A percentile compares a stretch with the other conserved stretches of the same genome.
Evolutionary conservation across 2,888 invertebrate genomes (phyloP).

Genomic region (Drosophila antonietae): DNA sequence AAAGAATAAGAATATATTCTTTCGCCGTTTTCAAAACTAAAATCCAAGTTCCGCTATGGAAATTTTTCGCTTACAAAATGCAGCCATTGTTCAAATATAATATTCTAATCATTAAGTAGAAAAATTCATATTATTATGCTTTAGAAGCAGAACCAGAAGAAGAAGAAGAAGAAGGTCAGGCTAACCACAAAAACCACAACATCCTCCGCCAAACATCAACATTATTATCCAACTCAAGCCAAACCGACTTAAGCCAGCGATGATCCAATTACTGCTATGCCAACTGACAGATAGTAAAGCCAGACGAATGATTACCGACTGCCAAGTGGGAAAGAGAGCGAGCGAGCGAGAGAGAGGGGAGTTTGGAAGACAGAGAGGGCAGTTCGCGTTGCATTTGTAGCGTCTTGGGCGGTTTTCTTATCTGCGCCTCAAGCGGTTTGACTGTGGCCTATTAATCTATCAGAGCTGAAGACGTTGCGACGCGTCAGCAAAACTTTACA

Average conservation of each 20-base stretch:
- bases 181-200: slow-evolving; percentile 72
- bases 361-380: background rate
- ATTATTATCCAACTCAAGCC: background rate
- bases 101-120: slow-evolving; percentile 28
- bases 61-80: background rate
- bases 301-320: slow-evolving; percentile 35
- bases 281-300: slow-evolving; percentile 44
- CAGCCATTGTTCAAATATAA: background rate
- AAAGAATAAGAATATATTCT: too few relatives aligned
- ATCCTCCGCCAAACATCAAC: slow-evolving; percentile 47
- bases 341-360: background rate
- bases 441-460: slow-evolving; percentile 77
- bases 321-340: background rate
- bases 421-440: slow-evolving; percentile 38
- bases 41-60: background rate
- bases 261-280: slow-evolving; percentile 53
- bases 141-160: background rate
- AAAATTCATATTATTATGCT: background rate
- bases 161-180: slow-evolving; percentile 11
- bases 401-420: slow-evolving; percentile 47
- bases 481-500: slow-evolving; percentile 21
- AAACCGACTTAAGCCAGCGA: slow-evolving; percentile 2
- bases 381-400: slow-evolving; percentile 18
- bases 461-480: slow-evolving; percentile 49
- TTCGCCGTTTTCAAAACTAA: background rate